phyloP scores from a whole-genome alignment of 2,888 invertebrate species.

The Furcula furcula region DNA sequence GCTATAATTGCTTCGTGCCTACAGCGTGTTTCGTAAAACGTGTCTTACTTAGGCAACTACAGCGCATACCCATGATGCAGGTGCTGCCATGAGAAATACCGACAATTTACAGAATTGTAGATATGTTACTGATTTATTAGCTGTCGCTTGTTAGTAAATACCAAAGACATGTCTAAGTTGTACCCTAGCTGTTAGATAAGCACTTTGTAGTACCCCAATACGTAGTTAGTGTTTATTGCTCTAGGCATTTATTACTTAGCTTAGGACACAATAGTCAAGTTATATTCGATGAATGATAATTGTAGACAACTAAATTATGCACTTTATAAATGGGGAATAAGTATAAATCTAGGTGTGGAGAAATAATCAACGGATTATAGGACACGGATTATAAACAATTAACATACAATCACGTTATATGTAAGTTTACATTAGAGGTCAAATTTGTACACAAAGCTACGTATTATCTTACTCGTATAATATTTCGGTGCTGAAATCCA shows the following conservation, averaged over 20 bases:
- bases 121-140: conserved; percentile 15
- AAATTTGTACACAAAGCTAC: conserved; percentile 26
- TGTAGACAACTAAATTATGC: no score
- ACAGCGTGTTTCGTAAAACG: conserved; percentile 32
- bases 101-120: conserved; percentile 31
- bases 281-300: no score
- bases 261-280: no score
- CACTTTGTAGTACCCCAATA: no score
- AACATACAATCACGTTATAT: no score
- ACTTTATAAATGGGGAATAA: no score
- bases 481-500: conserved; percentile 68
- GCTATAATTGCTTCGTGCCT: conserved; percentile 32
- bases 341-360: no score
- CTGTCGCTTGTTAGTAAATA: conserved; percentile 19
- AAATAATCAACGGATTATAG: no score
- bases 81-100: conserved; percentile 14
- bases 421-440: conserved; percentile 23
- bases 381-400: no score
- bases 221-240: no score
- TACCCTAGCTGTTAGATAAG: no score
- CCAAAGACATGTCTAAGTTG: conserved; percentile 10
- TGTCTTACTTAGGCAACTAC: conserved; percentile 18
- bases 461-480: conserved; percentile 53
- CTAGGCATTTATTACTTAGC: no score
- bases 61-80: conserved; percentile 10